A percentile compares a stretch with the other conserved stretches of the same genome.
Conservation (phyloP, 2,797 vertebrate genomes). For the Strix occidentalis region DNA sequence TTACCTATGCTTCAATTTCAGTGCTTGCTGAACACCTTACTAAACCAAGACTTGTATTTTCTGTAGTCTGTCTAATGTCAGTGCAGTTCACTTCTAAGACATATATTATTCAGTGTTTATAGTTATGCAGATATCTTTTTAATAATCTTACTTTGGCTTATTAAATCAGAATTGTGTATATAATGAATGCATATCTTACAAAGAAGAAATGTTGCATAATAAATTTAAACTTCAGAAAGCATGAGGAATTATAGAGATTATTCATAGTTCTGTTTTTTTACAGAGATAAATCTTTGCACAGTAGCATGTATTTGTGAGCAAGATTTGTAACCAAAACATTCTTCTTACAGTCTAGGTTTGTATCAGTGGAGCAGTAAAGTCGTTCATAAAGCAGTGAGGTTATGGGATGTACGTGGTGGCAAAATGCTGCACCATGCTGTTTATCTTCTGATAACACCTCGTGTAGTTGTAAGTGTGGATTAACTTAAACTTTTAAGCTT, state of each 20-base stretch:
- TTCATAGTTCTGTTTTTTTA: not conserved
- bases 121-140: not conserved
- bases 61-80: not conserved
- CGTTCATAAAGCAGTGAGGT: slow-evolving; percentile 82
- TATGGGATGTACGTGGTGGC: slow-evolving; percentile 88
- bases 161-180: not conserved
- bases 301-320: not conserved
- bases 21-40: not conserved
- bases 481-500: not conserved
- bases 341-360: slow-evolving; percentile 86
- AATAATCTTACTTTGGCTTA: not conserved
- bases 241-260: not conserved
- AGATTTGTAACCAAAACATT: not conserved
- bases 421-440: slow-evolving; percentile 85
- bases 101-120: not conserved
- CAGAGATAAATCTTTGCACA: not conserved
- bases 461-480: slow-evolving; percentile 86
- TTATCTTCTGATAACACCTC: slow-evolving; percentile 90
- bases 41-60: not conserved
- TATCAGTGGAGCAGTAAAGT: slow-evolving; percentile 96
- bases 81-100: not conserved
- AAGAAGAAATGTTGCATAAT: not conserved
- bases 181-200: not conserved
- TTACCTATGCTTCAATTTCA: not conserved
- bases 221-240: not conserved